phyloP scores from a whole-genome alignment of 2,797 vertebrate genomes.

The Clarias fuscus region DNA sequence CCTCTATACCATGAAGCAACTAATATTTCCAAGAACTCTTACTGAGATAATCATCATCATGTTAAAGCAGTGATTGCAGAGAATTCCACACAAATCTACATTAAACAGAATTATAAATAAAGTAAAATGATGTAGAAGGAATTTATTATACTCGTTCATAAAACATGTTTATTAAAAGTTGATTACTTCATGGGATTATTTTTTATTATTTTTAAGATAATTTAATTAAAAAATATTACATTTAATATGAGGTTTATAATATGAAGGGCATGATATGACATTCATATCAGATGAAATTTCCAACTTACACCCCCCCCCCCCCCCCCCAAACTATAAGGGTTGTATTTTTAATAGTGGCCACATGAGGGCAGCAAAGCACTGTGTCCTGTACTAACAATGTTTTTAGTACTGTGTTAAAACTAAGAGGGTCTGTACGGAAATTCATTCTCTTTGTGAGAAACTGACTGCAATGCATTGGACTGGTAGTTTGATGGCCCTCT shows the following conservation, averaged over 20 bases:
- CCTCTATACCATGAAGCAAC: not conserved
- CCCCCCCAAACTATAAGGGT: not conserved
- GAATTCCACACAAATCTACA: not conserved
- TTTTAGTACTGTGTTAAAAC: not conserved
- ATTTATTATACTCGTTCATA: not conserved
- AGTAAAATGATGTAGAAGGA: not conserved
- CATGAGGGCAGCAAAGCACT: conserved; percentile 25
- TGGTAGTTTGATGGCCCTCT: not conserved
- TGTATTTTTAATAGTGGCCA: not conserved
- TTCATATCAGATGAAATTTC: not conserved
- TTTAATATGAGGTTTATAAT: not conserved
- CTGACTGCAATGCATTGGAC: not conserved
- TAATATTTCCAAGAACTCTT: not conserved
- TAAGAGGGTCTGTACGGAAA: not conserved
- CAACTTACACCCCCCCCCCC: too few species aligned
- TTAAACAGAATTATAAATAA: not conserved
- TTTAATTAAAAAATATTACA: not conserved
- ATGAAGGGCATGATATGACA: not conserved
- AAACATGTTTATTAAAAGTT: not conserved
- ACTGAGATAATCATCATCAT: not conserved
- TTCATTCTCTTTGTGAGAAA: not conserved
- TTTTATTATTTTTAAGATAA: not conserved
- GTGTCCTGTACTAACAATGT: too few species aligned
- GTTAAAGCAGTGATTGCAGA: not conserved
- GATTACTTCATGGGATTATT: not conserved